These are phyloP conservation scores for Sepiola atlantica DNA, from an alignment of 2,888 invertebrate genomes.

Conservation along the genomic window DNA sequence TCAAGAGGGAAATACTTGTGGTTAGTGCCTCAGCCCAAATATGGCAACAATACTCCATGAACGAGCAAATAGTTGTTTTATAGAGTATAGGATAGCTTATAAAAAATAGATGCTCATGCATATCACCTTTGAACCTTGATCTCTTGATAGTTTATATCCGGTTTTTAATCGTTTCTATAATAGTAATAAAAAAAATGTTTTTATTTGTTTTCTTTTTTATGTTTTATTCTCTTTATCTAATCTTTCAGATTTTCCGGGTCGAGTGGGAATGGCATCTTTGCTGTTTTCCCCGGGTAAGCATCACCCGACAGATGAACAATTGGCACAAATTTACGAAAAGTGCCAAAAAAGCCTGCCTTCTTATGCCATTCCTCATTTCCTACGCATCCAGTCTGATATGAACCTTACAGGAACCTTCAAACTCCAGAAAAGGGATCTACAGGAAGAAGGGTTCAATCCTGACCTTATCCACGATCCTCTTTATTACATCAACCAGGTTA, in stretches of 20 bases:
- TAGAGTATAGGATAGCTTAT: no score
- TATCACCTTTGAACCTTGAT: not conserved
- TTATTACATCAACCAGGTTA: constrained; percentile 56
- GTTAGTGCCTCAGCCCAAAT: no score
- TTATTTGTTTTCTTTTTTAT: not conserved
- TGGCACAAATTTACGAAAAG: constrained; percentile 55
- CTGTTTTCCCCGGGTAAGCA: constrained; percentile 53
- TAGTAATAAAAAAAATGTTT: not conserved
- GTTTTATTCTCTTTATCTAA: not conserved
- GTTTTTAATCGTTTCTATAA: not conserved
- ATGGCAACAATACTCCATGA: no score
- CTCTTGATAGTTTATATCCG: not conserved
- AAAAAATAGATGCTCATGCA: not conserved
- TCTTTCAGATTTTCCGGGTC: constrained; percentile 59
- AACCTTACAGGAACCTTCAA: constrained; percentile 65
- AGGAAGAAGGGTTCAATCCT: constrained; percentile 62
- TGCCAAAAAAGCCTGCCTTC: constrained; percentile 58
- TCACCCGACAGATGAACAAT: constrained; percentile 49
- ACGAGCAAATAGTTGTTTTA: no score
- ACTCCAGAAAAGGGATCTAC: constrained; percentile 59
- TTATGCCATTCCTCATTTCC: constrained; percentile 65
- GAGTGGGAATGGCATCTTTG: constrained; percentile 69
- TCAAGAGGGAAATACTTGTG: no score
- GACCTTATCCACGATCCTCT: constrained; percentile 54
- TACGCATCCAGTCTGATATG: constrained; percentile 58